Evolutionary conservation across 2,113 vertebrate genomes (phyloP).

Genomic region (Erythrocercus mccallii): DNA sequence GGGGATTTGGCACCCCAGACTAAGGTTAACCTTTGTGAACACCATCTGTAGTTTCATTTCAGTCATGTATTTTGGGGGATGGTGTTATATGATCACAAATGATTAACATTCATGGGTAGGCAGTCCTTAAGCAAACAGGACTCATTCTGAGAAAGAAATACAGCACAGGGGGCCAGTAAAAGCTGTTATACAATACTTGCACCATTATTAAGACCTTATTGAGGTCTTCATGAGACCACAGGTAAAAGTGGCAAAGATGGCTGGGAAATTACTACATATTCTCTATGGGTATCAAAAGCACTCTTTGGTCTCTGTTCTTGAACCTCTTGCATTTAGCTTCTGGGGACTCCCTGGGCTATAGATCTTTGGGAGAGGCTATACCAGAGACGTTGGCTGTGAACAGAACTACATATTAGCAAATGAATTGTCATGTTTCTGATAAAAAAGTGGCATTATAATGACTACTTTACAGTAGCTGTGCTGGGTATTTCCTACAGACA

Average conservation of each 20-base stretch:
- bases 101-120: not conserved
- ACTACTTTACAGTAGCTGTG: not conserved
- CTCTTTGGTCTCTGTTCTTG: not conserved
- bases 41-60: conserved; percentile 44
- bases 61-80: not conserved
- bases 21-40: conserved; percentile 6
- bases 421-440: not conserved
- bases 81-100: not conserved
- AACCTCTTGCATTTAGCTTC: not conserved
- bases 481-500: not conserved
- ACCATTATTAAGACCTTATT: not conserved
- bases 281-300: not conserved
- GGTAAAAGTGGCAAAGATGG: not conserved
- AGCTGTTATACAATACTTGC: not conserved
- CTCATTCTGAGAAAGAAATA: not conserved
- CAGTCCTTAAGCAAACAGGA: not conserved
- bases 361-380: not conserved
- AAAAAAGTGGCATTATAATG: not conserved
- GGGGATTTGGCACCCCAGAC: conserved; percentile 5
- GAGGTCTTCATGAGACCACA: not conserved
- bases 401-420: not conserved
- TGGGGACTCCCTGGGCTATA: not conserved
- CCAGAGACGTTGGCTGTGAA: not conserved
- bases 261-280: not conserved
- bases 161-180: not conserved